Conservation (phyloP, 2,797 vertebrate genomes). For the Erithacus rubecula region DNA sequence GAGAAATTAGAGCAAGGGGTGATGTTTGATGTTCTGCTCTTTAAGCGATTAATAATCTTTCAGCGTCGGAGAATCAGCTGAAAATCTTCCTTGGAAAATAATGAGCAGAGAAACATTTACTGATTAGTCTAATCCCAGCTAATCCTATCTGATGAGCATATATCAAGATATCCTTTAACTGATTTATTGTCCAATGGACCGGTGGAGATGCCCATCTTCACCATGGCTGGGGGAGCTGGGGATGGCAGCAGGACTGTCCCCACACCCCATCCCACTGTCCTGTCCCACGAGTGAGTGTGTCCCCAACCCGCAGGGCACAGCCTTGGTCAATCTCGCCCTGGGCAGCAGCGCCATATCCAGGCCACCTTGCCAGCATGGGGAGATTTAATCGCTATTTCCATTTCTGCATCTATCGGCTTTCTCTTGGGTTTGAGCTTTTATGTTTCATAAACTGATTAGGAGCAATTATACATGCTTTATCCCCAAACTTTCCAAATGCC, state of each 20-base stretch:
- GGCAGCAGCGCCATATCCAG: neutral
- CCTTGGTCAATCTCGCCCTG: fast-evolving
- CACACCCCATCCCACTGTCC: neutral
- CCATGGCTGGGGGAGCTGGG: fast-evolving
- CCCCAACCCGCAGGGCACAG: fast-evolving
- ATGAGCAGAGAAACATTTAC: slow-evolving; percentile 83
- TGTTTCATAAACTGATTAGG: slow-evolving; percentile 71
- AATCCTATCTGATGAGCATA: slow-evolving; percentile 81
- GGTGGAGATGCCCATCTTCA: neutral
- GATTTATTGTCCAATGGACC: slow-evolving; percentile 67
- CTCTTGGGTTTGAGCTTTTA: slow-evolving; percentile 59
- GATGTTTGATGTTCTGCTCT: slow-evolving; percentile 78
- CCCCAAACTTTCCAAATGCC: slow-evolving; percentile 68
- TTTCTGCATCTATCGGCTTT: slow-evolving; percentile 38
- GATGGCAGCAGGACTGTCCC: neutral
- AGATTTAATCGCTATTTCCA: slow-evolving; percentile 69
- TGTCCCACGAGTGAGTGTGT: fast-evolving
- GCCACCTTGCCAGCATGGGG: neutral
- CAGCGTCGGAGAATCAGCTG: slow-evolving; percentile 70
- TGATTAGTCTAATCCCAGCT: slow-evolving; percentile 85
- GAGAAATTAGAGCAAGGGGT: slow-evolving; percentile 78
- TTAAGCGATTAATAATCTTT: slow-evolving; percentile 80
- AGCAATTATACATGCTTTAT: slow-evolving; percentile 62
- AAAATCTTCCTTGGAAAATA: slow-evolving; percentile 82
- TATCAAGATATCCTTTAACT: slow-evolving; percentile 74